Evolutionary conservation across 2,113 vertebrate genomes (phyloP), one percentile per base, ranked within the genome.

Genomic region (Sinocyclocheilus anshuiensis): DNA sequence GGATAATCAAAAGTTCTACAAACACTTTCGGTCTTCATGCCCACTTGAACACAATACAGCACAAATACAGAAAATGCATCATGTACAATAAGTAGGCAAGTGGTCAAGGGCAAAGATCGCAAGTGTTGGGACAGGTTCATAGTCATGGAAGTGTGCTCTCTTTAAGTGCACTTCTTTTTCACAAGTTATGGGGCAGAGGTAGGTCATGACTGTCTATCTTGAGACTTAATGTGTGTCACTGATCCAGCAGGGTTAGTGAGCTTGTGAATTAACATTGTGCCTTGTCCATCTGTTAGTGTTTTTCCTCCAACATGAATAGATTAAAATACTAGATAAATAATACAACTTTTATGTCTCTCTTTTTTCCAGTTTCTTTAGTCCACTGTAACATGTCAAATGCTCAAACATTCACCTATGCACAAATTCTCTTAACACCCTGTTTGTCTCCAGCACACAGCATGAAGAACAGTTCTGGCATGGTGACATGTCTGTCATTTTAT

Each of bases 211-310:
- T 50, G 39, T 77, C 57, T 39, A 48, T 63, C 55, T 76, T 72
- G 20, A 5, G 57, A 61, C 24, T 67, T 77, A 84, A 65, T 45
- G 11, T 65, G 74, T 53, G 57, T 50, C 33, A 77, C 57, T 50
- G 57, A 24, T 77, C 24, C 29, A 76, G 59, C 57, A 77, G 55
- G 72, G 71, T 63, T 26, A 65, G 42, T 36, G 59, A 63, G 74
- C 45, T 36, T 77, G 11, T 36, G n/a, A n/a, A 33, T 22, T 26
- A 48, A 65, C 83, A 84, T 74, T 53, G 29, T 77, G 26, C 1
- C 33, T 59, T 74, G 26, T 53, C 75, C 75, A 55, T 79, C 76
- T 85, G 83, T 67, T 77, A n/a, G n/a, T 24, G 59, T 55, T 22
- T 29, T 63, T 85, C 82, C 48, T 59, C n/a, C 69, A 8, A 45